Evolutionary conservation across 2,797 vertebrate species (phyloP).

Genomic region (Takifugu ocellatus): DNA sequence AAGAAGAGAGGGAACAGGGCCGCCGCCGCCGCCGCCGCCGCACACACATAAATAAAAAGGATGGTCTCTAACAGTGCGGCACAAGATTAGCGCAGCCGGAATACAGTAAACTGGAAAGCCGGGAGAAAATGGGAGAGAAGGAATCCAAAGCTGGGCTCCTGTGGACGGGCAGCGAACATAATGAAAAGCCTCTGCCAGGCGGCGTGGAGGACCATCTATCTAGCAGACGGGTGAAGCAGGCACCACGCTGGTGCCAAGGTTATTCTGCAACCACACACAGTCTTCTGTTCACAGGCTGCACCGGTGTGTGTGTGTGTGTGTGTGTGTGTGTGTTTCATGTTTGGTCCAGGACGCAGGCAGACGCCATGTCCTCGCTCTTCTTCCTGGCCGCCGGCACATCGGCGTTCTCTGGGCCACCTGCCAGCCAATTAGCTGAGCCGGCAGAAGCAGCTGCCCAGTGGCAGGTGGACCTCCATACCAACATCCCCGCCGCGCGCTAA

Average conservation of each 20-base stretch:
- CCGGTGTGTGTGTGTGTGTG: conserved; percentile 9
- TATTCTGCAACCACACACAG: conserved; percentile 41
- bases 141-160: conserved; percentile 43
- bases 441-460: conserved; percentile 69
- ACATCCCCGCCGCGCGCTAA: conserved; percentile 62
- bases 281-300: conserved; percentile 41
- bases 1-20: conserved; percentile 10
- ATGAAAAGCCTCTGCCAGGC: conserved; percentile 60
- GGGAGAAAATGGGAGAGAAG: conserved; percentile 25
- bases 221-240: conserved; percentile 62
- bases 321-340: conserved; percentile 54
- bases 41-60: conserved; percentile 12
- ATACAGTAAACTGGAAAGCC: conserved; percentile 14
- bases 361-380: conserved; percentile 54
- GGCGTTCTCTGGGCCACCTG: conserved; percentile 59
- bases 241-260: conserved; percentile 71
- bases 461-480: conserved; percentile 68
- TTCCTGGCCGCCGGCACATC: conserved; percentile 45
- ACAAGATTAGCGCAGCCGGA: conserved; percentile 18
- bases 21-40: too few species aligned
- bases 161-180: conserved; percentile 50
- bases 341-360: conserved; percentile 54
- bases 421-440: conserved; percentile 72
- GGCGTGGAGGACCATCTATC: conserved; percentile 62
- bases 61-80: conserved; percentile 30